Percentiles rank a stretch among this genome's conserved stretches.
Conservation (phyloP, 2,113 vertebrate species). For the Oncorhynchus clarkii region DNA sequence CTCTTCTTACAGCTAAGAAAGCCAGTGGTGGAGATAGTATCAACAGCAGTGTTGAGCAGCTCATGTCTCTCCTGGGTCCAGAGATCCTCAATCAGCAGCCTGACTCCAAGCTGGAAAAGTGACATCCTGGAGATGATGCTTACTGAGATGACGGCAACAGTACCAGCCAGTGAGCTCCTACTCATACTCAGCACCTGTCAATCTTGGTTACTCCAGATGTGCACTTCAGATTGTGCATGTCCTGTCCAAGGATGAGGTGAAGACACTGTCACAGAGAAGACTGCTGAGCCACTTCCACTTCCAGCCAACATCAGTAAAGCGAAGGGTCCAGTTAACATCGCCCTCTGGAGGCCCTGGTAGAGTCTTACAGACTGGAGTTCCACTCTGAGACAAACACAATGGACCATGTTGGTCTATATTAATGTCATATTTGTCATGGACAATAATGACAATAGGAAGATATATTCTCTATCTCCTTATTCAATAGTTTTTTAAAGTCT, state of each 20-base stretch:
- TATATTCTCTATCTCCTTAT: not conserved
- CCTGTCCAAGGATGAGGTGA: conserved; percentile 34
- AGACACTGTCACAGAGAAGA: conserved; percentile 4
- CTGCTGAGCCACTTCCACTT: not conserved
- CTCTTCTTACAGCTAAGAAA: conserved; percentile 35
- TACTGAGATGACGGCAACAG: conserved; percentile 44
- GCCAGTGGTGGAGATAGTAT: too few species aligned
- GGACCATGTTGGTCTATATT: conserved; percentile 44
- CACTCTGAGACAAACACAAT: not conserved
- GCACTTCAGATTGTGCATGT: conserved; percentile 40
- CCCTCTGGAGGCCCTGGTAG: too few species aligned
- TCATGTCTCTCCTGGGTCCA: too few species aligned
- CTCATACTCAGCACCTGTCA: conserved; percentile 19
- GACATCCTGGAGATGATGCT: too few species aligned
- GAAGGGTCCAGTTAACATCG: conserved; percentile 30
- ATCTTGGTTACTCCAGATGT: conserved; percentile 45
- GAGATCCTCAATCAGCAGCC: too few species aligned
- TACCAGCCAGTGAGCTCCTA: conserved; percentile 45
- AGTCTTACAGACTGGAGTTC: conserved; percentile 13
- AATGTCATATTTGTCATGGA: not conserved
- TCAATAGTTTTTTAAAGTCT: too few species aligned
- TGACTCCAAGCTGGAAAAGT: too few species aligned
- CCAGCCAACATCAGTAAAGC: conserved; percentile 44
- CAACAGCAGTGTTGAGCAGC: too few species aligned
- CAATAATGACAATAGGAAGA: conserved; percentile 5